Percentiles rank a stretch among this genome's conserved stretches.
Evolutionary conservation across 2,888 invertebrate genomes (phyloP).

Genomic region (Apodemia hepburni): DNA sequence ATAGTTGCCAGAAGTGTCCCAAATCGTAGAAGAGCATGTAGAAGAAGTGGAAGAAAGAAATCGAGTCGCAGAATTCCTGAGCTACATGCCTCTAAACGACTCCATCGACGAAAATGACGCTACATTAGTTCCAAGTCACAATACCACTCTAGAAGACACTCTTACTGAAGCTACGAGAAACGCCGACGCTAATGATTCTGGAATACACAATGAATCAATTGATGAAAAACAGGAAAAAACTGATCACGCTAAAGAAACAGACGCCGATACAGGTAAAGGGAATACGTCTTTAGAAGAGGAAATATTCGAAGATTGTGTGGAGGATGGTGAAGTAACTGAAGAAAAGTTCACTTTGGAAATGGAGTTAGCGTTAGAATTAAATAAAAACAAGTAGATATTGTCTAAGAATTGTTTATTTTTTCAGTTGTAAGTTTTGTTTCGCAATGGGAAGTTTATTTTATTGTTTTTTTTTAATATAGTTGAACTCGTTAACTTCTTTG

Average conservation of each 20-base stretch:
- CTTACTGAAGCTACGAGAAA: slow-evolving; percentile 46
- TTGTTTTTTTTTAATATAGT: slow-evolving; percentile 19
- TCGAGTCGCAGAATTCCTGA: slow-evolving; percentile 46
- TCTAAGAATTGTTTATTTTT: not conserved
- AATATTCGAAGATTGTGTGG: slow-evolving; percentile 60
- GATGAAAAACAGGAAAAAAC: slow-evolving; percentile 13
- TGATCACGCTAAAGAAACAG: slow-evolving; percentile 14
- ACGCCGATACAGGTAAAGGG: slow-evolving; percentile 23
- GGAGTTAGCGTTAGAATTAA: slow-evolving; percentile 42
- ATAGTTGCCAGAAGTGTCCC: slow-evolving; percentile 66
- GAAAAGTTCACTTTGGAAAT: slow-evolving; percentile 66
- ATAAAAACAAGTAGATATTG: not conserved
- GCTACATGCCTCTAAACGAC: slow-evolving; percentile 41
- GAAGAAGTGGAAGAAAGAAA: slow-evolving; percentile 55
- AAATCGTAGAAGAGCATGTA: slow-evolving; percentile 60
- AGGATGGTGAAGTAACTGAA: slow-evolving; percentile 37
- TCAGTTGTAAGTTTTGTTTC: slow-evolving; percentile 1
- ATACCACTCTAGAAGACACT: slow-evolving; percentile 54
- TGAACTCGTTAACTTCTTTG: slow-evolving; percentile 17
- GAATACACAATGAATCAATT: slow-evolving; percentile 34
- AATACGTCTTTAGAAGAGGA: slow-evolving; percentile 42
- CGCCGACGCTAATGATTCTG: slow-evolving; percentile 35
- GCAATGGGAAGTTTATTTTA: slow-evolving; percentile 1
- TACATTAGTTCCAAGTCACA: slow-evolving; percentile 50
- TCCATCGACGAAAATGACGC: slow-evolving; percentile 46